Evolutionary conservation across 2,888 invertebrate species (phyloP).

Genomic region (Macaria liturata): DNA sequence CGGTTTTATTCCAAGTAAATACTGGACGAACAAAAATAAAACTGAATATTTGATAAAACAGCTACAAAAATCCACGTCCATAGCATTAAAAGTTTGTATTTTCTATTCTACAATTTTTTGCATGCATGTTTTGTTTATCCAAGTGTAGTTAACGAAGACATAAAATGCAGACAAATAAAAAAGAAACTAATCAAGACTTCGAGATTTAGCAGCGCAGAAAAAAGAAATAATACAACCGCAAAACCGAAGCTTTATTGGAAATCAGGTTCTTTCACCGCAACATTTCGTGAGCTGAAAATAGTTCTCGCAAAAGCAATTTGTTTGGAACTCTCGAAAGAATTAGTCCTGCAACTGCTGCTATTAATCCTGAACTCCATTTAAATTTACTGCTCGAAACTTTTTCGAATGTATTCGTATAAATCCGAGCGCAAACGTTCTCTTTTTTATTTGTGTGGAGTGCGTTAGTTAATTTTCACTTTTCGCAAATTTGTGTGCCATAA

Average conservation of each 20-base stretch:
- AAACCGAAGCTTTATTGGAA: conserved; percentile 18
- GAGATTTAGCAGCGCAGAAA: neutral
- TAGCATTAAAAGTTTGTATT: conserved; percentile 1
- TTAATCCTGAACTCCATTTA: conserved; percentile 36
- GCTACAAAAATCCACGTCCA: too few relatives aligned
- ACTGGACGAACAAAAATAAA: conserved; percentile 5
- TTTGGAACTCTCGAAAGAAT: conserved; percentile 36
- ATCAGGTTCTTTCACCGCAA: conserved; percentile 22
- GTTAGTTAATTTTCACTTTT: conserved; percentile 62
- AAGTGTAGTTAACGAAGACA: conserved; percentile 1
- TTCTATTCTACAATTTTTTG: too few relatives aligned
- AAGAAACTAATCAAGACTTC: conserved; percentile 1
- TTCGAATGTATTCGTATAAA: conserved; percentile 36
- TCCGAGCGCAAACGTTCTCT: conserved; percentile 36
- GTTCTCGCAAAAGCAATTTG: conserved; percentile 32
- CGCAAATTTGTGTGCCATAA: conserved; percentile 61
- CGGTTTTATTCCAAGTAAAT: conserved; percentile 29
- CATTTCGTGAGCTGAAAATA: conserved; percentile 20
- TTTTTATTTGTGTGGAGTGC: conserved; percentile 40
- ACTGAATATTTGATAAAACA: neutral
- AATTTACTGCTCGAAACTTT: conserved; percentile 36
- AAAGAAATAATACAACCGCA: conserved; percentile 2
- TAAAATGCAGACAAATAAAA: neutral
- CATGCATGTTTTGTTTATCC: neutral
- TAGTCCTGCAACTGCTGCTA: conserved; percentile 35